Evolutionary conservation across 2,888 invertebrate genomes (phyloP), one percentile per base, ranked within the genome.

Genomic region (Coleophora flavipennella): DNA sequence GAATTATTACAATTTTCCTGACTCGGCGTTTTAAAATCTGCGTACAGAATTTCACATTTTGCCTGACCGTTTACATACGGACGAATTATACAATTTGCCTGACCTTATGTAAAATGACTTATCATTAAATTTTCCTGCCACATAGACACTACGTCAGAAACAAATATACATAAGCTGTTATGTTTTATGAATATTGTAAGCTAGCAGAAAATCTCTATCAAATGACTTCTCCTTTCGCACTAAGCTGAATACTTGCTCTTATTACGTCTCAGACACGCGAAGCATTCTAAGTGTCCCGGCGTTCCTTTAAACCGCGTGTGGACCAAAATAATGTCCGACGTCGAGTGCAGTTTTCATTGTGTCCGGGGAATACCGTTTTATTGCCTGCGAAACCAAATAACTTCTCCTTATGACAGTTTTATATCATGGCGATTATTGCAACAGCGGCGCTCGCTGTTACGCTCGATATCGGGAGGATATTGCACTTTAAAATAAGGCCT

Each of bases 351-450:
- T 68, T 63, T 62, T 68, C 71, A 77, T 79, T 79, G 78, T 78
- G 66, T 72, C 55, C 65, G 54, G 62, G 67, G 68, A 71, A 67
- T 63, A 65, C 68, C 61, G 60, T 67, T 70, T 77, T 79, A 81
- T 78, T 78, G 73, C 69, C 62, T 60, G 68, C 62, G 67, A 75
- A 77, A 77, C 77, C 75, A 75, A 80, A 80, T 78, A 79, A 71
- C 72, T 67, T 65, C 64, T 59, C 57, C 74, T 69, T 69, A 71
- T 79, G 74, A 66, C 63, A 59, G 62, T 70, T 76, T 77, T 75
- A 77, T 77, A 77, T 66, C 64, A 60, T 45, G 55, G 50, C 58
- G 68, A 65, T 72, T 76, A 75, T 72, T 65, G 62, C 45, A 56
- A 49, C 43, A 43, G 44, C 41, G 42, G 36, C 44, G 45, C 40